Conservation (phyloP, 2,113 vertebrate species). For the Carassius auratus region DNA sequence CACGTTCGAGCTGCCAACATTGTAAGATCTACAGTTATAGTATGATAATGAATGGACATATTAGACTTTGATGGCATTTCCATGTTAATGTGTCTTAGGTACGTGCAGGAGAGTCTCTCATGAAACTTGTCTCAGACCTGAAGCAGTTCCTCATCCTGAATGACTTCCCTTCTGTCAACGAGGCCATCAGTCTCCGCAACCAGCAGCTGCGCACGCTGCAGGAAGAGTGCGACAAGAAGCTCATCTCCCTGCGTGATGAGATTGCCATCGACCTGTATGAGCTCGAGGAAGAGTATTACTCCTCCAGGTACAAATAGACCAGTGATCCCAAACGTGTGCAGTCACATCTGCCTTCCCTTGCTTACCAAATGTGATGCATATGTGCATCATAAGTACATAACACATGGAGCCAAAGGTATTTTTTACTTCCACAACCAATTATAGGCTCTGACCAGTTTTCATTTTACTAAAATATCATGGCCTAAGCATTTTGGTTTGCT, state of each 20-base stretch:
- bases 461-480: conserved; percentile 8
- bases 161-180: conserved; percentile 95
- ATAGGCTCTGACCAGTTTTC: background rate
- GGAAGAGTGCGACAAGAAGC: conserved; percentile 96
- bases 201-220: conserved; percentile 90
- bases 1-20: conserved; percentile 97
- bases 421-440: background rate
- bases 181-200: conserved; percentile 92
- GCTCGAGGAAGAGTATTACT: conserved; percentile 99
- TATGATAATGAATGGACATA: background rate
- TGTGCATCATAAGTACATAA: conserved; percentile 1
- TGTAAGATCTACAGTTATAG: conserved; percentile 77
- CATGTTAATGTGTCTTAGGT: conserved; percentile 77
- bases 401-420: conserved; percentile 20
- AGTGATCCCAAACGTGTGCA: conserved; percentile 52
- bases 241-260: conserved; percentile 90
- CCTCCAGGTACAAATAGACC: conserved; percentile 98
- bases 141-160: conserved; percentile 99
- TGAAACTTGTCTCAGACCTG: conserved; percentile 96
- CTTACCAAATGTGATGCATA: background rate
- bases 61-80: background rate
- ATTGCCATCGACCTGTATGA: conserved; percentile 98
- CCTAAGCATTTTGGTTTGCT: background rate
- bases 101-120: conserved; percentile 94
- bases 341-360: conserved; percentile 19